phyloP scores from a whole-genome alignment of 2,888 invertebrate genomes.

The Stramonita haemastoma region DNA sequence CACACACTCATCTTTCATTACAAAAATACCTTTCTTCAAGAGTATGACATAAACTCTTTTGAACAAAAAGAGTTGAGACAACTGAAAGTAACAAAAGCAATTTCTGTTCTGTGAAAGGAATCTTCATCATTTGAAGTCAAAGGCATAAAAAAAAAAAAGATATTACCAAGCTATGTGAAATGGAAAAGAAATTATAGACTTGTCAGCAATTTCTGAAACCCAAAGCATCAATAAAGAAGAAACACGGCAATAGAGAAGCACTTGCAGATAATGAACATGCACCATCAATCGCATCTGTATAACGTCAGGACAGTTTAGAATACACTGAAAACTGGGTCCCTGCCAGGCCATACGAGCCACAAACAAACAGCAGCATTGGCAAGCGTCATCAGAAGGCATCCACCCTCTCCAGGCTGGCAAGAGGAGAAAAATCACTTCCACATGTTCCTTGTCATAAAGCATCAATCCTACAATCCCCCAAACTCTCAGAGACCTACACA shows the following conservation, averaged over 20 bases:
- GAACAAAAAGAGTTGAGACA: no score
- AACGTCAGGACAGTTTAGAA: neutral
- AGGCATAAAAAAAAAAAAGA: no score
- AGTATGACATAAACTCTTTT: no score
- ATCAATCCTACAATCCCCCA: neutral
- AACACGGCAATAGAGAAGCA: neutral
- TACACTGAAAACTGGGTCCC: neutral
- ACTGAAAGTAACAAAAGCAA: no score
- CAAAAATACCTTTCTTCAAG: no score
- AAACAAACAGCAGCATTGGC: neutral
- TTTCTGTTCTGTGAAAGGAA: no score
- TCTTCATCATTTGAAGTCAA: no score
- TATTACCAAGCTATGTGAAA: no score
- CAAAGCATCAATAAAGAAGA: neutral
- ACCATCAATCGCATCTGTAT: neutral
- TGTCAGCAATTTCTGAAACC: no score
- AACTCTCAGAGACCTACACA: neutral
- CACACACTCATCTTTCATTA: no score
- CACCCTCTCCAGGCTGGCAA: neutral
- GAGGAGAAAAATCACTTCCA: constrained; percentile 47
- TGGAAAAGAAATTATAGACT: no score
- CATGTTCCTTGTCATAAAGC: constrained; percentile 30
- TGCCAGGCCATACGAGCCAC: neutral
- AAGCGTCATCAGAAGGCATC: neutral
- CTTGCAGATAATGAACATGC: neutral